Evolutionary conservation across 2,888 invertebrate genomes (phyloP), one percentile per base, ranked within the genome.

Genomic region (Monopis laevigella): DNA sequence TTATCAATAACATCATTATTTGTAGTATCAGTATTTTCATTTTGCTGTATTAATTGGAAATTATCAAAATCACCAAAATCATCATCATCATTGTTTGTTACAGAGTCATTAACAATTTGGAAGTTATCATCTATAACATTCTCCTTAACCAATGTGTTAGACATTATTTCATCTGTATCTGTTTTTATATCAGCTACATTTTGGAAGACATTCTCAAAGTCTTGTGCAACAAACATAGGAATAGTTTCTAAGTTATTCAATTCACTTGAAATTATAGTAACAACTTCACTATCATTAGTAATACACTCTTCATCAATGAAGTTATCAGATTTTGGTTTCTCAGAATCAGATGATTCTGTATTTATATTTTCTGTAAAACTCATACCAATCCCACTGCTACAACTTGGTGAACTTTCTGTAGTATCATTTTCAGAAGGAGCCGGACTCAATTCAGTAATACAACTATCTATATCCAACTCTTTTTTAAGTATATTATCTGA

Each of bases 1-100:
- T 73, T 68, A 41, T 59, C 61, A 58, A 52, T 52, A 47, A 48
- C 54, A 29, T 61, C 58, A 41, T 65, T 45, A 39, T 47, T 50
- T 42, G 47, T 46, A 43, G 51, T 39, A 46, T 55, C 52, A 36
- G 44, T 49, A 45, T 53, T 51, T 45, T 60, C 48, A 47, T 45
- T 44, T 12, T 50, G 40, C 45, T 48, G 55, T 11, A 59, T 62
- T 53, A 70, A 70, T 55, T 81, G 71, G 50, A 84, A 84, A 47
- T 84, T 77, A 53, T 81, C 73, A 64, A 83, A 82, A 52, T 82
- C 77, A 32, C 69, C 80, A 65, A 84, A 82, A 50, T 81, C 81
- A 52, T 82, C 77, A 46, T 65, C 53, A 2, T 24, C 28, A 32
- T 10, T 32, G 24, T 8, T 21, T 17, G 14, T n/a, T n/a, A n/a